phyloP scores from a whole-genome alignment of 2,113 vertebrate genomes.

The Donacobius atricapilla region DNA sequence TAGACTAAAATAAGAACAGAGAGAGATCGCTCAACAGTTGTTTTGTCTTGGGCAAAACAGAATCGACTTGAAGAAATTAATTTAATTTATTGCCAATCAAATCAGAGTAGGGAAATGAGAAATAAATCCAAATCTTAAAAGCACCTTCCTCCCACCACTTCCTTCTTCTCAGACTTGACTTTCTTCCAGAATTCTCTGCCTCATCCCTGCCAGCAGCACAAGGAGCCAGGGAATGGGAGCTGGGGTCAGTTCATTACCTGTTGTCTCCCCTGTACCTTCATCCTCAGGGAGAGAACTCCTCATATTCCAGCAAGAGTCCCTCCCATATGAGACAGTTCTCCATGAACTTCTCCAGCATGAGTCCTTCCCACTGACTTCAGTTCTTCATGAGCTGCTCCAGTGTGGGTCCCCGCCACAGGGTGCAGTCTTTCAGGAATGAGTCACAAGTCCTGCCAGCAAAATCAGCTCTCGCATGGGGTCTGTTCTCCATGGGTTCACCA shows the following conservation, averaged over 20 bases:
- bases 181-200: not conserved
- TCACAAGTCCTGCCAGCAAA: not conserved
- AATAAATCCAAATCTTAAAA: not conserved
- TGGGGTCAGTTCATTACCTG: not conserved
- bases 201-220: not conserved
- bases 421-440: not conserved
- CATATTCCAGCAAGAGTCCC: not conserved
- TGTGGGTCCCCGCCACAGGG: too few relatives aligned
- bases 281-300: not conserved
- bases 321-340: not conserved
- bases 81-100: not conserved
- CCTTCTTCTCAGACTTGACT: not conserved
- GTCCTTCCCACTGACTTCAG: not conserved
- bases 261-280: not conserved
- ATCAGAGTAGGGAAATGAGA: not conserved
- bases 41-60: not conserved
- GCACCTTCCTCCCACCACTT: not conserved
- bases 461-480: rapidly evolving
- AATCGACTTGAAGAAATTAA: rapidly evolving
- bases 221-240: not conserved
- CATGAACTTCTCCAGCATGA: not conserved
- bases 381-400: not conserved
- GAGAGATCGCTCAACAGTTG: not conserved
- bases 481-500: not conserved
- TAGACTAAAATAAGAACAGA: not conserved